Conservation (phyloP, 1,140 invertebrate genomes). For the Glossosoma conforme region DNA sequence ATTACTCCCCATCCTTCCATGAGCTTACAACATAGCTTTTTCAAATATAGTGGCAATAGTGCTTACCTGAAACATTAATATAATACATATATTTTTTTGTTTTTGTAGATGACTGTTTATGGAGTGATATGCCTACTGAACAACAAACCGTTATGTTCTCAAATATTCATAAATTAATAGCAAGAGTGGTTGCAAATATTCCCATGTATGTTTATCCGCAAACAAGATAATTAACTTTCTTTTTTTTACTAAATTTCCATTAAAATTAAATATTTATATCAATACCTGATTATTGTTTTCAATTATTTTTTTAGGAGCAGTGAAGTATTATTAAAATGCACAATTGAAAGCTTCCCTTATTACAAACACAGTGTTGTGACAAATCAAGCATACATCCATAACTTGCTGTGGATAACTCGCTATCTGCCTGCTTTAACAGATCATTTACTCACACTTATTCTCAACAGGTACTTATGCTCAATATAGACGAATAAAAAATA, state of each 20-base stretch:
- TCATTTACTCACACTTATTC: conserved; percentile 42
- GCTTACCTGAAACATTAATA: too few species aligned
- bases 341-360: conserved; percentile 46
- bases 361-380: conserved; percentile 41
- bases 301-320: conserved; percentile 39
- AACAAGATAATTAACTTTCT: neutral
- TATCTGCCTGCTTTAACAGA: conserved; percentile 44
- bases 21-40: too few species aligned
- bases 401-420: conserved; percentile 48
- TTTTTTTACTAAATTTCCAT: neutral
- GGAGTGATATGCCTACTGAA: conserved; percentile 37
- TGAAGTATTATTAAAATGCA: conserved; percentile 41
- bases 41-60: too few species aligned
- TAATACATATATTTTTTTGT: too few species aligned
- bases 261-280: too few species aligned
- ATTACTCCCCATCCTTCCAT: too few species aligned
- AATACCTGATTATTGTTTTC: too few species aligned
- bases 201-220: conserved; percentile 42
- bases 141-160: conserved; percentile 40
- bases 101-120: conserved; percentile 41
- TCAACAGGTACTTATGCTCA: conserved; percentile 43
- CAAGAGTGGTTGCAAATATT: conserved; percentile 47
- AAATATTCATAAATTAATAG: conserved; percentile 44
- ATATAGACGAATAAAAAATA: neutral
- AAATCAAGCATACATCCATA: conserved; percentile 44